Percentiles rank a stretch among this genome's conserved stretches.
Conservation (phyloP, 2,113 vertebrate genomes). For the Pterocles orientalis region DNA sequence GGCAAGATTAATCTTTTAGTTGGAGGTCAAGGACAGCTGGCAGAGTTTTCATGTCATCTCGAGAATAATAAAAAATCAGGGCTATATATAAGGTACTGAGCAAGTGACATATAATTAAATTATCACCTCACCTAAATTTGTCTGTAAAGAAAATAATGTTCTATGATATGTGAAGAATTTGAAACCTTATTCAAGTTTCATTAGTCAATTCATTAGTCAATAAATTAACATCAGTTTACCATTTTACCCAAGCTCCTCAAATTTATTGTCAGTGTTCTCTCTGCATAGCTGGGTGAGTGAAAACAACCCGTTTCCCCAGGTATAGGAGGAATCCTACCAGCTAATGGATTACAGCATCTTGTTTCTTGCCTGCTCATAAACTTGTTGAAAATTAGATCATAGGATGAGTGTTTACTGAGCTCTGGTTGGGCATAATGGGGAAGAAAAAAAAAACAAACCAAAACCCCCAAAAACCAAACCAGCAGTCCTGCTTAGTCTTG, state of each 20-base stretch:
- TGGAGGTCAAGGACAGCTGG: slow-evolving; percentile 61
- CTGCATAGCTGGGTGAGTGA: background rate
- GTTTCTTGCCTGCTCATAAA: background rate
- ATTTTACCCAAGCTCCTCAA: background rate
- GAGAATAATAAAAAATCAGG: background rate
- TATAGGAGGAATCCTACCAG: background rate
- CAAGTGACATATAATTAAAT: background rate
- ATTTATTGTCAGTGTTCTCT: background rate
- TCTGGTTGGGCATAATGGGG: background rate
- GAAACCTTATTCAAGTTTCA: background rate
- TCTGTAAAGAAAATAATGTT: background rate
- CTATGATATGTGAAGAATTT: background rate
- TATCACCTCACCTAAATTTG: background rate
- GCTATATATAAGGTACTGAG: slow-evolving; percentile 10
- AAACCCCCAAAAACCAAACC: background rate
- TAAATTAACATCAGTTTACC: too few relatives aligned
- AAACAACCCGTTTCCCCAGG: background rate
- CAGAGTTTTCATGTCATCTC: slow-evolving; percentile 34
- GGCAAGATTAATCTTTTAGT: slow-evolving; percentile 29
- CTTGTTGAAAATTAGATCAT: background rate
- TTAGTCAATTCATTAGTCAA: background rate
- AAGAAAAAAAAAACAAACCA: too few relatives aligned
- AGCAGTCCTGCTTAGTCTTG: background rate
- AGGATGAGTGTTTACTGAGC: background rate
- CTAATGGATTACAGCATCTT: background rate